Evolutionary conservation across 1,140 invertebrate genomes (phyloP).

Genomic region (Paraescarpia echinospica): DNA sequence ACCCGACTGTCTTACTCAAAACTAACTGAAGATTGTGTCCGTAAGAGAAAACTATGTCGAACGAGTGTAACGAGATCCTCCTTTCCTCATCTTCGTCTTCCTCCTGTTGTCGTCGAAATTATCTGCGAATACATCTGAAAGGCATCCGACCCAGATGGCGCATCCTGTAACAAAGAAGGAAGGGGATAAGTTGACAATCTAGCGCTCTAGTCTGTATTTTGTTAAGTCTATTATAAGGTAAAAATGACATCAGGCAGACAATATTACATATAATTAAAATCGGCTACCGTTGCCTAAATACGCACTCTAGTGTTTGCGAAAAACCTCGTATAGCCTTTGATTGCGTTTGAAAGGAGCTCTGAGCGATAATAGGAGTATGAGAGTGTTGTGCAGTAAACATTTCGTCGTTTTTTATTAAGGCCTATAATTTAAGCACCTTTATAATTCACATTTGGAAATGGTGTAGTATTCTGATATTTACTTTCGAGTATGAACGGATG

Average conservation of each 20-base stretch:
- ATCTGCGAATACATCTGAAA: slow-evolving; percentile 1
- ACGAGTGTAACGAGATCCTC: background rate
- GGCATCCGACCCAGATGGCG: background rate
- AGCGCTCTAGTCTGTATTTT: background rate
- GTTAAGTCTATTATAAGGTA: background rate
- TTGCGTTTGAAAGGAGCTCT: background rate
- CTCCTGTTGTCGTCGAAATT: background rate
- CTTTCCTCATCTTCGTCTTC: background rate
- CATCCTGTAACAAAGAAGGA: background rate
- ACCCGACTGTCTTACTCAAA: background rate
- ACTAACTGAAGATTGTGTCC: background rate
- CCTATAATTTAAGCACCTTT: too few species aligned
- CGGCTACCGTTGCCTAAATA: background rate
- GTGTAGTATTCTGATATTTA: too few species aligned
- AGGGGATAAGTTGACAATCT: background rate
- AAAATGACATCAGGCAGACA: background rate
- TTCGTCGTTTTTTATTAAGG: too few species aligned
- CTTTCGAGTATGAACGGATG: too few species aligned
- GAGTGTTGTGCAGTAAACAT: background rate
- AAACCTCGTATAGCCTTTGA: background rate
- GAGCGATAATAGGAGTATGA: background rate
- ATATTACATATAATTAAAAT: background rate
- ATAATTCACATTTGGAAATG: too few species aligned
- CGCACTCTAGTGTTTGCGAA: background rate
- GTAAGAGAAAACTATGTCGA: background rate